A percentile compares a stretch with the other conserved stretches of the same genome.
Conservation (phyloP, 2,888 invertebrate species). For the Synanthedon formicaeformis region DNA sequence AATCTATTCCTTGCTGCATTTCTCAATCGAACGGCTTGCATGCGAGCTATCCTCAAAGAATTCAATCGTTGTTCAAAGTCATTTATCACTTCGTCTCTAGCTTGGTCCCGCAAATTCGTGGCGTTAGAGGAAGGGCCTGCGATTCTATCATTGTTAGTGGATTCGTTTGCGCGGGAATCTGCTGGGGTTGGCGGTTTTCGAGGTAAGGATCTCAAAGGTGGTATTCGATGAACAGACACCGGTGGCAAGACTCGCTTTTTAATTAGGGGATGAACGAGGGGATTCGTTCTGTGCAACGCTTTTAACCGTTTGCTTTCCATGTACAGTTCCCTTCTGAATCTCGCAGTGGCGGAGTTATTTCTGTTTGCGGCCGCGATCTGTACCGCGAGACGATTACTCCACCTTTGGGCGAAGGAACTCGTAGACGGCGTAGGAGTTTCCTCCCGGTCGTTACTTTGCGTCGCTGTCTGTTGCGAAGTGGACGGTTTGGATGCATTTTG, state of each 20-base stretch:
- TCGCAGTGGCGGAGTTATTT: slow-evolving; percentile 51
- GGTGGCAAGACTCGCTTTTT: slow-evolving; percentile 43
- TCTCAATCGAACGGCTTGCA: slow-evolving; percentile 48
- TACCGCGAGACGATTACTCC: slow-evolving; percentile 58
- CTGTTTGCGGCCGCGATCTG: slow-evolving; percentile 60
- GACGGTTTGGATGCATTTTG: slow-evolving; percentile 10
- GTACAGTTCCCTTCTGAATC: slow-evolving; percentile 48
- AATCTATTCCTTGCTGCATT: slow-evolving; percentile 51
- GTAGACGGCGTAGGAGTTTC: slow-evolving; percentile 16
- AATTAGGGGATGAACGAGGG: slow-evolving; percentile 42
- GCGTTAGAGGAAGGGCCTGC: slow-evolving; percentile 43
- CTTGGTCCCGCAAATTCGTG: slow-evolving; percentile 19
- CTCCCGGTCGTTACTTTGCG: slow-evolving; percentile 2
- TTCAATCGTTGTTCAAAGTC: slow-evolving; percentile 50
- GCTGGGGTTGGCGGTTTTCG: slow-evolving; percentile 17
- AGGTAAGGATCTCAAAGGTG: slow-evolving; percentile 40
- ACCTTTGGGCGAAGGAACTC: slow-evolving; percentile 23
- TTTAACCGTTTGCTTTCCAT: slow-evolving; percentile 45
- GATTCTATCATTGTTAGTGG: slow-evolving; percentile 33
- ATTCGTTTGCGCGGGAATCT: slow-evolving; percentile 14
- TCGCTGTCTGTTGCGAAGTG: slow-evolving; percentile 12
- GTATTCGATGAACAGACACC: slow-evolving; percentile 46
- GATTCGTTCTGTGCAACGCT: slow-evolving; percentile 57
- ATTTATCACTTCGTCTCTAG: slow-evolving; percentile 30
- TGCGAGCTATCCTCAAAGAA: slow-evolving; percentile 50